Percentiles rank a stretch among this genome's conserved stretches.
phyloP scores from a whole-genome alignment of 2,797 vertebrate genomes.

The Carduelis carduelis region DNA sequence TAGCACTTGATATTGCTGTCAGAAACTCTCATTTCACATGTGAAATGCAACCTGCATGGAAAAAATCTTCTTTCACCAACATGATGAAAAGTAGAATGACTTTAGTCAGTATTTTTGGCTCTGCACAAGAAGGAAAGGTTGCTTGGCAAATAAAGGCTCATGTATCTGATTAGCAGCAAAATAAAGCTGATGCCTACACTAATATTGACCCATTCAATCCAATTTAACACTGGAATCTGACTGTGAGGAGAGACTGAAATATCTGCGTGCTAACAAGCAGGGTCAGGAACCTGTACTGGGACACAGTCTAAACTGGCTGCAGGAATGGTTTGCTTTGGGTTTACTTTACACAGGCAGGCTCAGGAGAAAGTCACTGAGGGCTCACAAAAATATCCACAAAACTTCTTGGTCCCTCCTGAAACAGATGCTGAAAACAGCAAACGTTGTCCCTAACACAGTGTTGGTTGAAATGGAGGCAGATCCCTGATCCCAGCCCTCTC shows the following conservation, averaged over 20 bases:
- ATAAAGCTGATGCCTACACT: not conserved
- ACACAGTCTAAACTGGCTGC: not conserved
- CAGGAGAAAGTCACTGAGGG: not conserved
- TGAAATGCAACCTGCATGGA: not conserved
- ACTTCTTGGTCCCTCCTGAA: not conserved
- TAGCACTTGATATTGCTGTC: not conserved
- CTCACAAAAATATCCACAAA: not conserved
- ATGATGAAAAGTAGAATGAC: not conserved
- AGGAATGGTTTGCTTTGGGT: not conserved
- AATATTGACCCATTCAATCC: not conserved
- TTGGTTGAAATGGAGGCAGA: slow-evolving; percentile 6
- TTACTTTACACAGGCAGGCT: not conserved
- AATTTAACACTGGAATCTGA: not conserved
- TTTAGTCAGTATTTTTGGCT: not conserved
- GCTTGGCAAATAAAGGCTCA: slow-evolving; percentile 12
- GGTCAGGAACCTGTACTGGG: not conserved
- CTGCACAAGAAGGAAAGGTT: not conserved
- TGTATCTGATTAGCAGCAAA: not conserved
- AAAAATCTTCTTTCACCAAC: not conserved
- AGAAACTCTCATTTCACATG: not conserved
- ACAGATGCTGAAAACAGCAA: not conserved
- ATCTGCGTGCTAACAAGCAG: not conserved
- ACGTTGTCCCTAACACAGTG: not conserved
- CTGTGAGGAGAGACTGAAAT: not conserved
- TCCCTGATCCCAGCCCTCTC: slow-evolving; percentile 46